phyloP scores from a whole-genome alignment of 2,113 vertebrate species.

The Macquaria ambigua region DNA sequence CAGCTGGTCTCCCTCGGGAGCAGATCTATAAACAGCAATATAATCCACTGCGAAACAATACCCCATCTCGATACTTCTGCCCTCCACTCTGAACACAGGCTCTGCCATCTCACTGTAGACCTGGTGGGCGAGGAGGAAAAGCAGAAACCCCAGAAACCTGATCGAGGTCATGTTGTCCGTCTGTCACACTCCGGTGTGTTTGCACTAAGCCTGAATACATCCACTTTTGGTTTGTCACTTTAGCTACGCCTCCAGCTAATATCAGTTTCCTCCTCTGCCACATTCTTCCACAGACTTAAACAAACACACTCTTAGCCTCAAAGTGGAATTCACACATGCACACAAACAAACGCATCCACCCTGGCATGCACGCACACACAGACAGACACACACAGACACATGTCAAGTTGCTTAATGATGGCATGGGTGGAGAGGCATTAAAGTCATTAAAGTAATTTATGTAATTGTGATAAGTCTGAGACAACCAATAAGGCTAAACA shows the following conservation, averaged over 20 bases:
- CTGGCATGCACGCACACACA: neutral
- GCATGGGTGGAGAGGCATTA: neutral
- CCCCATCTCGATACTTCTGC: slow-evolving; percentile 65
- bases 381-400: neutral
- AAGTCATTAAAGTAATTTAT: slow-evolving; percentile 4
- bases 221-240: slow-evolving; percentile 41
- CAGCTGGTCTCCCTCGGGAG: slow-evolving; percentile 68
- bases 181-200: slow-evolving; percentile 27
- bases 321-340: neutral
- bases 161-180: slow-evolving; percentile 65
- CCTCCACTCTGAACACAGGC: slow-evolving; percentile 50
- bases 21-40: slow-evolving; percentile 72
- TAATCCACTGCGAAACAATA: slow-evolving; percentile 82
- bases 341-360: neutral
- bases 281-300: slow-evolving; percentile 12
- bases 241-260: slow-evolving; percentile 74
- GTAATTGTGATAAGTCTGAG: slow-evolving; percentile 2
- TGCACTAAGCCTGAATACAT: slow-evolving; percentile 16
- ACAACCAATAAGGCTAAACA: slow-evolving; percentile 24
- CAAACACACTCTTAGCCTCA: neutral
- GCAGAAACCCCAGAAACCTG: slow-evolving; percentile 37
- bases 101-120: slow-evolving; percentile 51
- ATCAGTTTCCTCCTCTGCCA: slow-evolving; percentile 48
- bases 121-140: slow-evolving; percentile 63
- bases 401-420: neutral